Percentiles rank a stretch among this genome's conserved stretches.
Conservation (phyloP, 2,888 invertebrate genomes). For the Acrobasis repandana region DNA sequence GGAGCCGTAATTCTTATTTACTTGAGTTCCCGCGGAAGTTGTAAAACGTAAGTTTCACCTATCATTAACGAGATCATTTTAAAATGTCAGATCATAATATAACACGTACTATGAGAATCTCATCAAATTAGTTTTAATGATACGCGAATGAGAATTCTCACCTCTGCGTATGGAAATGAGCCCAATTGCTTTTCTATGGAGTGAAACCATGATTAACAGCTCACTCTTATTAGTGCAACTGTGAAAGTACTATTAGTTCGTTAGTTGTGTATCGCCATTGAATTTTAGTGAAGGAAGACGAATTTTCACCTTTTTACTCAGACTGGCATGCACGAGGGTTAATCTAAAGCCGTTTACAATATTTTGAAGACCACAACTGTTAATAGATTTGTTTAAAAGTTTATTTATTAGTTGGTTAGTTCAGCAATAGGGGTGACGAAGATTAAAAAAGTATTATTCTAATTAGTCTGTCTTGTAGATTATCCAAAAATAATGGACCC, state of each 20-base stretch:
- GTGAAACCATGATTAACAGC: slow-evolving; percentile 11
- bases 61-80: not conserved
- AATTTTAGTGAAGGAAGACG: too few relatives aligned
- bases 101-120: not conserved
- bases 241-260: not conserved
- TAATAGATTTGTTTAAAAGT: too few relatives aligned
- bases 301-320: too few relatives aligned
- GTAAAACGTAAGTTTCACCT: not conserved
- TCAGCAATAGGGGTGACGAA: too few relatives aligned
- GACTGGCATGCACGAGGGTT: too few relatives aligned
- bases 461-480: too few relatives aligned
- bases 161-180: slow-evolving; percentile 9
- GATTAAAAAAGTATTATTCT: too few relatives aligned
- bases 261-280: not conserved
- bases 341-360: too few relatives aligned
- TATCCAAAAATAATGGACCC: too few relatives aligned
- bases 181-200: slow-evolving; percentile 5
- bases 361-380: too few relatives aligned
- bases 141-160: slow-evolving; percentile 7
- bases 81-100: not conserved
- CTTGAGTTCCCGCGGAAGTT: not conserved
- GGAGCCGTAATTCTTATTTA: not conserved
- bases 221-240: not conserved
- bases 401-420: too few relatives aligned
- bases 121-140: not conserved